phyloP scores from a whole-genome alignment of 2,888 invertebrate genomes.

The Cetonia aurata region DNA sequence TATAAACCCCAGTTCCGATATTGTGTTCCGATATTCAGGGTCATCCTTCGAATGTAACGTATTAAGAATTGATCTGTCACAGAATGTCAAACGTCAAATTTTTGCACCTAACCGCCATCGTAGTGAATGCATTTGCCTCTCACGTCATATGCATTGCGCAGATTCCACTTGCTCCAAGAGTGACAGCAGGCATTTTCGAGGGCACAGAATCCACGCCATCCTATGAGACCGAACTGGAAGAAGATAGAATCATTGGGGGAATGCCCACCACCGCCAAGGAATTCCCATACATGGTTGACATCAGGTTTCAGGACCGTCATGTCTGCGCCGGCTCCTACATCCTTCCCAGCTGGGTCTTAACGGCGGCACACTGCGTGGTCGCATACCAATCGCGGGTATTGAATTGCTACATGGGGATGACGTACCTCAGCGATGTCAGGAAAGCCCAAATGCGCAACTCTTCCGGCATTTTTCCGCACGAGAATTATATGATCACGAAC shows the following conservation, averaged over 20 bases:
- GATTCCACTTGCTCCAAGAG: background rate
- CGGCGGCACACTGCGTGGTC: slow-evolving; percentile 11
- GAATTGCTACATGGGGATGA: slow-evolving; percentile 17
- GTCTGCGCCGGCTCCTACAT: slow-evolving; percentile 16
- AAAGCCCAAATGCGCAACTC: background rate
- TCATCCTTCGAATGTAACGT: background rate
- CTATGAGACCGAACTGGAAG: background rate
- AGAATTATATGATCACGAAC: slow-evolving; percentile 9
- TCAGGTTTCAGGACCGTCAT: background rate
- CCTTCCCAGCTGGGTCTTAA: slow-evolving; percentile 3
- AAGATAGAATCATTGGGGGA: slow-evolving; percentile 20
- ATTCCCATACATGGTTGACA: slow-evolving; percentile 18
- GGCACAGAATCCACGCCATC: slow-evolving; percentile 4
- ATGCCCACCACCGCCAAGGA: background rate
- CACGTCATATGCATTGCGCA: background rate
- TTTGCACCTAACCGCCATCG: too few species aligned
- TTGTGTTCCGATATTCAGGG: too few species aligned
- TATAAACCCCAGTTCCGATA: too few species aligned
- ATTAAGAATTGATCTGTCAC: background rate
- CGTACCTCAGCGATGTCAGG: slow-evolving; percentile 1
- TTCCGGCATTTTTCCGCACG: background rate
- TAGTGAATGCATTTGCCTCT: too few species aligned
- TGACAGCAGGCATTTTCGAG: background rate
- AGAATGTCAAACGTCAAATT: background rate
- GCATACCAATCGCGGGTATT: background rate